Percentiles rank a stretch among this genome's conserved stretches.
Evolutionary conservation across 2,888 invertebrate species (phyloP).

Genomic region (Mayetiola destructor): DNA sequence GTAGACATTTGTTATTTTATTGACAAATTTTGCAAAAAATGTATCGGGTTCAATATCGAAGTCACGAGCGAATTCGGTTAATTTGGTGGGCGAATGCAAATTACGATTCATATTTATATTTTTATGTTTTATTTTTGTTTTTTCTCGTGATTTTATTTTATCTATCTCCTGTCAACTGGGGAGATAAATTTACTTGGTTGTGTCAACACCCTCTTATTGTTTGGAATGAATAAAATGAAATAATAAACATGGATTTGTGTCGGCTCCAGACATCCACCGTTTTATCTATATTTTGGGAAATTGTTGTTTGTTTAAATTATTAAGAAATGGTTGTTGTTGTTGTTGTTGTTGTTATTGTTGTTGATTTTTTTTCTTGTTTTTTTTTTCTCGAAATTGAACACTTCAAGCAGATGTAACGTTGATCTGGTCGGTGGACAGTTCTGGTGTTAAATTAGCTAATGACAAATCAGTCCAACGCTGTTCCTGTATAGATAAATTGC

Average conservation of each 20-base stretch:
- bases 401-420: constrained; percentile 25
- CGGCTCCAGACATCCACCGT: background rate
- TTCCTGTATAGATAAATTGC: constrained; percentile 36
- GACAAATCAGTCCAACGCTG: constrained; percentile 49
- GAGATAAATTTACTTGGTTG: too few species aligned
- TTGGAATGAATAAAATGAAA: background rate
- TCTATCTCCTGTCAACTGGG: too few species aligned
- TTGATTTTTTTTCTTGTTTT: constrained; percentile 14
- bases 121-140: constrained; percentile 18
- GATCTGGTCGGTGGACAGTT: constrained; percentile 32
- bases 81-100: constrained; percentile 46
- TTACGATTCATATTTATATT: constrained; percentile 39
- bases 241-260: background rate
- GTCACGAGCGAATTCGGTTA: constrained; percentile 59
- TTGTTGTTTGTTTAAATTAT: background rate
- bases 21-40: constrained; percentile 32
- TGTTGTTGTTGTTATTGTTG: constrained; percentile 14
- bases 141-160: constrained; percentile 15
- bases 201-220: background rate
- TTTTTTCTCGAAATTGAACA: background rate
- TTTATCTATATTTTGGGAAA: background rate
- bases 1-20: constrained; percentile 34
- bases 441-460: constrained; percentile 35
- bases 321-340: constrained; percentile 9
- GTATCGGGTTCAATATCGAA: constrained; percentile 35